Percentiles rank a stretch among this genome's conserved stretches.
These are phyloP conservation scores for Trochalopteron elliotii DNA, from an alignment of 2,113 vertebrate species.

Conservation along the genomic window DNA sequence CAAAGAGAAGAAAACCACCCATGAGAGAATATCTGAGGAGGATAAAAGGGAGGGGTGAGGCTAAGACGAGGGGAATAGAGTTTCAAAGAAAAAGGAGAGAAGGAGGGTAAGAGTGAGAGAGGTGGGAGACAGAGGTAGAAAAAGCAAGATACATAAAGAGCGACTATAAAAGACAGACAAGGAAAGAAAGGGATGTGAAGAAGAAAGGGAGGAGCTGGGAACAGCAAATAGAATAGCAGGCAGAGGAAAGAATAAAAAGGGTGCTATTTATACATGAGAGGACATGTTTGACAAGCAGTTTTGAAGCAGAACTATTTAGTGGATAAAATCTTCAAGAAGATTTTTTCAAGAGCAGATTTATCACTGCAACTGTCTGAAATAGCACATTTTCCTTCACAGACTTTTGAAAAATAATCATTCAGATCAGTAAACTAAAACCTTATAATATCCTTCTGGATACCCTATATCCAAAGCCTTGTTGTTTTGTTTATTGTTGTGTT, in stretches of 20 bases:
- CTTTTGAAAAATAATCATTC: neutral
- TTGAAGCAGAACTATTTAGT: slow-evolving; percentile 24
- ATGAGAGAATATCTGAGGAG: slow-evolving; percentile 34
- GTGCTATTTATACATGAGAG: slow-evolving; percentile 20
- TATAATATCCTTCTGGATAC: neutral
- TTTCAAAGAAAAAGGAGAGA: slow-evolving; percentile 26
- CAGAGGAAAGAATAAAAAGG: neutral
- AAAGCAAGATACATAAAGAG: neutral
- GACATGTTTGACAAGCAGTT: slow-evolving; percentile 8
- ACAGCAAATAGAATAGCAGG: neutral
- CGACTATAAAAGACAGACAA: neutral
- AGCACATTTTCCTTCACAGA: neutral
- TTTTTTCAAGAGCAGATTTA: neutral
- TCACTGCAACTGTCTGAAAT: neutral
- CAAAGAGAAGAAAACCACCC: slow-evolving; percentile 50
- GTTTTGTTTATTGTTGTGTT: neutral
- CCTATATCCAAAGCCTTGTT: neutral
- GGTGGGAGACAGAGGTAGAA: neutral
- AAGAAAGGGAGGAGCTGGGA: slow-evolving; percentile 7
- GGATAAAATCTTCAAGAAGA: slow-evolving; percentile 1
- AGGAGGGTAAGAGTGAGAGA: slow-evolving; percentile 13
- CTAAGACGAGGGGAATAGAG: slow-evolving; percentile 23
- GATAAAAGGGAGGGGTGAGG: slow-evolving; percentile 36
- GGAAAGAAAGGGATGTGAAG: neutral
- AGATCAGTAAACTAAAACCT: neutral